Base-by-base conservation (phyloP, 2,113 vertebrate species). In the Lagopus muta region DNA sequence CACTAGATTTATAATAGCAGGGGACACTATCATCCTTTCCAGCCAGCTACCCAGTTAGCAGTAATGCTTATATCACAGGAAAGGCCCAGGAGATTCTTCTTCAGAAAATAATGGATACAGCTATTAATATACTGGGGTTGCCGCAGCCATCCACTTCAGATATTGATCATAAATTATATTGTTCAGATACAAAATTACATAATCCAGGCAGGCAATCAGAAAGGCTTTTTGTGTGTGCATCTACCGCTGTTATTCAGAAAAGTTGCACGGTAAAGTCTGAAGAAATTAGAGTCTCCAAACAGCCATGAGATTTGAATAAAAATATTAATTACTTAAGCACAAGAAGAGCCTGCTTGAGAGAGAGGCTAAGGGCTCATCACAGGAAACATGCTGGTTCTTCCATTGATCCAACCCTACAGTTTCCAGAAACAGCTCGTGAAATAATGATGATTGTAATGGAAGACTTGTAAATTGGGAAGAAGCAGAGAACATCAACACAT, bases 1-100 rank as follows among this genome's bases (percentile, higher is more conserved):
- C 90, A 82, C 95, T 89, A 90, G 88, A 96, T 95, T 97, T 89
- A 86, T 85, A 91, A 87, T 64, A 88, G 66, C 75, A 90, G 77
- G 64, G 94, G 76, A 77, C 77, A 67, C 52, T 69, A 93, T 87
- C 92, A 95, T 61, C 66, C 65, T 85, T 92, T 69, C 77, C 43
- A 96, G 90, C 47, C 74, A 95, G 21, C 57, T 81, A 58, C 55
- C 71, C 48, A 2, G 66, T 86, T 88, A 94, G 82, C 87, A 94
- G 65, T 54, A 81, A 76, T 73, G 36, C 60, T 88, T 90, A 30
- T 71, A 69, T 72, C 75, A 90, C 65, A 86, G 81, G 57, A 92
- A 94, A 91, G 66, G 22, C 48, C 57, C 82, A 30, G 45, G 87
- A 88, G 66, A 74, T 82, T 89, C 92, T 91, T 93, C 88, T 82